Evolutionary conservation across 2,888 invertebrate genomes (phyloP).

Genomic region (Congeria kusceri): DNA sequence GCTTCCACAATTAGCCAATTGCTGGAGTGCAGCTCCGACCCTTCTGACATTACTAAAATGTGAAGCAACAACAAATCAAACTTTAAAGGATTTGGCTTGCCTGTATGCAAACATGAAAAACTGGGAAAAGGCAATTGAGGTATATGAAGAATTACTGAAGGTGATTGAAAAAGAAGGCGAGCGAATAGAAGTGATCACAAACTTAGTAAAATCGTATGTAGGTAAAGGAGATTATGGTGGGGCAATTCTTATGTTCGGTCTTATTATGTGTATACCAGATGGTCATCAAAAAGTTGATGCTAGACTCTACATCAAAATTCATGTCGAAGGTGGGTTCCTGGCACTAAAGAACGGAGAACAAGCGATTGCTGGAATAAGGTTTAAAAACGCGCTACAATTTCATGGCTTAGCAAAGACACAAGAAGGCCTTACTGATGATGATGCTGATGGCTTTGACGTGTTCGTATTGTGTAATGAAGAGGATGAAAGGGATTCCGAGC

Average conservation of each 20-base stretch:
- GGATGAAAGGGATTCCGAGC: not conserved
- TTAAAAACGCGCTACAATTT: slow-evolving; percentile 31
- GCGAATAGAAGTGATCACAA: not conserved
- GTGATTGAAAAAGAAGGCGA: slow-evolving; percentile 7
- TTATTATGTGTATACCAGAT: slow-evolving; percentile 33
- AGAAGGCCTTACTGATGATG: slow-evolving; percentile 4
- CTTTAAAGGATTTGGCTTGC: slow-evolving; percentile 17
- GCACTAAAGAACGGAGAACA: slow-evolving; percentile 16
- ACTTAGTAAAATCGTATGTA: slow-evolving; percentile 20
- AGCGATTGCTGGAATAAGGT: slow-evolving; percentile 25
- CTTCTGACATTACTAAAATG: slow-evolving; percentile 16
- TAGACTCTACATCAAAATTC: slow-evolving; percentile 16
- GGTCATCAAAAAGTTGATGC: slow-evolving; percentile 12
- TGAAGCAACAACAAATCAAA: slow-evolving; percentile 14
- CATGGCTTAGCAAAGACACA: not conserved
- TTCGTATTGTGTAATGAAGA: slow-evolving; percentile 41
- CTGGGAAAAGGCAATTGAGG: slow-evolving; percentile 21
- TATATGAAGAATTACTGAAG: slow-evolving; percentile 21
- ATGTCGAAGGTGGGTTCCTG: slow-evolving; percentile 34
- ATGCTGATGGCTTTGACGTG: slow-evolving; percentile 13
- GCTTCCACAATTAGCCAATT: slow-evolving; percentile 23
- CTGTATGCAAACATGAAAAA: slow-evolving; percentile 28
- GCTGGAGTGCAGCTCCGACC: slow-evolving; percentile 34
- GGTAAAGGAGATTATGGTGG: slow-evolving; percentile 22
- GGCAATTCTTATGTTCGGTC: slow-evolving; percentile 28